phyloP scores from a whole-genome alignment of 2,797 vertebrate species.

The Sebastes melanostomus region DNA sequence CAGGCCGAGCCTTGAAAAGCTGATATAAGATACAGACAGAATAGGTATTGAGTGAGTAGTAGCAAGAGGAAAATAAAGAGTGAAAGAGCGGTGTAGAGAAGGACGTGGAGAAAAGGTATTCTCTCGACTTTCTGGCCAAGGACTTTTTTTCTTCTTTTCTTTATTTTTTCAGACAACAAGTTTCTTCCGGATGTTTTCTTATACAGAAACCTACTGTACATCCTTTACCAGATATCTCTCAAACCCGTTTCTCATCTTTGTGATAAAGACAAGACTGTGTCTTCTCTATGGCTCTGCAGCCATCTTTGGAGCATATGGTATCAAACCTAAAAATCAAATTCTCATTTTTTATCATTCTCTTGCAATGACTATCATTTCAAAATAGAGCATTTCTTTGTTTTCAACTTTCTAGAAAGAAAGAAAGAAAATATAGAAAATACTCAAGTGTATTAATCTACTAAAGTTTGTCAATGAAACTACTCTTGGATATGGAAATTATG shows the following conservation, averaged over 20 bases:
- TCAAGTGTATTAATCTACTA: neutral
- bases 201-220: neutral
- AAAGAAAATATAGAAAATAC: neutral
- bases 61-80: constrained; percentile 21
- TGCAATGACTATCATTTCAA: neutral
- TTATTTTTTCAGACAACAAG: neutral
- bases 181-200: constrained; percentile 2
- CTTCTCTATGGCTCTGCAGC: neutral
- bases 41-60: neutral
- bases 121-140: constrained; percentile 2
- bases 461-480: neutral
- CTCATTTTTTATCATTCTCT: neutral
- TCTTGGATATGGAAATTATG: neutral
- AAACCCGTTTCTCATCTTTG: neutral
- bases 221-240: neutral
- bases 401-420: neutral
- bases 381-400: neutral
- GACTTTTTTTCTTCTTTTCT: neutral
- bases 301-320: neutral
- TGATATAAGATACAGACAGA: neutral
- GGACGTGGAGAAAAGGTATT: neutral
- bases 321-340: neutral
- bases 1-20: constrained; percentile 15
- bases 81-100: neutral
- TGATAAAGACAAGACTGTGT: neutral